These are phyloP conservation scores for Monopis laevigella DNA, from an alignment of 2,888 invertebrate species.

Conservation along the genomic window DNA sequence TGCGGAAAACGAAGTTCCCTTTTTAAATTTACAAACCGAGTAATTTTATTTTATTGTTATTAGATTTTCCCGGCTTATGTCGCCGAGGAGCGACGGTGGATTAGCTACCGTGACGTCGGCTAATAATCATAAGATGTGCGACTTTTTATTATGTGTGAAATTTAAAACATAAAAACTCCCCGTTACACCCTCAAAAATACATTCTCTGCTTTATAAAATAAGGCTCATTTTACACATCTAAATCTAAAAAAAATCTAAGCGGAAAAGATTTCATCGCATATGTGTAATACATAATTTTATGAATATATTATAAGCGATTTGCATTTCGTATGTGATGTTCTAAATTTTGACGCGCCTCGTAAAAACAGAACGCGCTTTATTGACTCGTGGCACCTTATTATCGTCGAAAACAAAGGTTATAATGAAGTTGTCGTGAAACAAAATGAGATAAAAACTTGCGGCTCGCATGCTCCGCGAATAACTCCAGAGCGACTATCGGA, in stretches of 20 bases:
- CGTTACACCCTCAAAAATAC: conserved; percentile 11
- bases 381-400: conserved; percentile 15
- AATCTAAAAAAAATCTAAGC: conserved; percentile 32
- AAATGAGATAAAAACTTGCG: conserved; percentile 56
- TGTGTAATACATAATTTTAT: conserved; percentile 49
- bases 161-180: conserved; percentile 52
- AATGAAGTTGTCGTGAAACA: conserved; percentile 57
- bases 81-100: conserved; percentile 58
- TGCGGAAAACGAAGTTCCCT: conserved; percentile 57
- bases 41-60: conserved; percentile 69
- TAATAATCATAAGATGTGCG: conserved; percentile 67
- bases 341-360: conserved; percentile 24
- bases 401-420: conserved; percentile 35
- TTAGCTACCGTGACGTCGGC: conserved; percentile 61
- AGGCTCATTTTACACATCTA: conserved; percentile 26
- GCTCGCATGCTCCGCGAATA: conserved; percentile 59
- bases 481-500: conserved; percentile 57
- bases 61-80: conserved; percentile 67
- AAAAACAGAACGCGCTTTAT: conserved; percentile 19
- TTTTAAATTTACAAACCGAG: conserved; percentile 64
- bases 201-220: conserved; percentile 30
- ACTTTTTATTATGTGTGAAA: conserved; percentile 65
- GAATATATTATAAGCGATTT: conserved; percentile 51
- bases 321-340: conserved; percentile 31
- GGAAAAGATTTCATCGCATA: conserved; percentile 45